Conservation (phyloP, 2,797 vertebrate genomes). For the Podargus strigoides region DNA sequence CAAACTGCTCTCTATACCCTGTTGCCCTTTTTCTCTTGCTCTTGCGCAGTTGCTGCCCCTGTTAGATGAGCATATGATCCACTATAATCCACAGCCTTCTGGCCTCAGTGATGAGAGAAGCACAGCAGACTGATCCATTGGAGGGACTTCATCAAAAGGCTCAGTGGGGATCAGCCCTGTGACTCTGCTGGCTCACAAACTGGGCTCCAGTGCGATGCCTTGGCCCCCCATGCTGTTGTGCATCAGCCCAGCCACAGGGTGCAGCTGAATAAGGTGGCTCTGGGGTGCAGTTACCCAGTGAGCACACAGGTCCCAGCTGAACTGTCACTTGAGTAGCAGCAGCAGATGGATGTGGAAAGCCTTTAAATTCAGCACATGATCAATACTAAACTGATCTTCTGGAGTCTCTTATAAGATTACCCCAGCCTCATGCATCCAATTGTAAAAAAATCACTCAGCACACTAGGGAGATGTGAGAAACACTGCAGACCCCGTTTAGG, state of each 20-base stretch:
- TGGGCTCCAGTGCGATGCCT: neutral
- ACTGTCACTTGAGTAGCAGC: neutral
- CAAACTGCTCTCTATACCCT: neutral
- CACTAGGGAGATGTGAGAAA: constrained; percentile 64
- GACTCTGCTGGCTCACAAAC: neutral
- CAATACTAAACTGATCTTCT: constrained; percentile 72
- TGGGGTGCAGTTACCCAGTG: neutral
- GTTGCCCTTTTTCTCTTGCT: neutral
- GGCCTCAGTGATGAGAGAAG: neutral
- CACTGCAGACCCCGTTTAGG: constrained; percentile 48
- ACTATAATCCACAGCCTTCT: neutral
- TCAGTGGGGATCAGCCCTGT: neutral
- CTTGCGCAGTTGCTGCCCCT: neutral
- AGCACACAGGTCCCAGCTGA: neutral
- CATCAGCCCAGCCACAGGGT: neutral
- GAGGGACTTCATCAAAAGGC: neutral
- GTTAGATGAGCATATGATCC: neutral
- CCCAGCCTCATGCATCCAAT: constrained; percentile 58
- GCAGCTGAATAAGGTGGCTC: neutral
- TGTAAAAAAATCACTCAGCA: constrained; percentile 60
- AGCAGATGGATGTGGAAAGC: constrained; percentile 49
- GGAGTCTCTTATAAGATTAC: constrained; percentile 58
- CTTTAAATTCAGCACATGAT: constrained; percentile 50
- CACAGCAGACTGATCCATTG: neutral
- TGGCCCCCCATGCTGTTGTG: neutral